These are phyloP conservation scores for Etheostoma spectabile DNA, from an alignment of 2,113 vertebrate species.

Conservation along the genomic window DNA sequence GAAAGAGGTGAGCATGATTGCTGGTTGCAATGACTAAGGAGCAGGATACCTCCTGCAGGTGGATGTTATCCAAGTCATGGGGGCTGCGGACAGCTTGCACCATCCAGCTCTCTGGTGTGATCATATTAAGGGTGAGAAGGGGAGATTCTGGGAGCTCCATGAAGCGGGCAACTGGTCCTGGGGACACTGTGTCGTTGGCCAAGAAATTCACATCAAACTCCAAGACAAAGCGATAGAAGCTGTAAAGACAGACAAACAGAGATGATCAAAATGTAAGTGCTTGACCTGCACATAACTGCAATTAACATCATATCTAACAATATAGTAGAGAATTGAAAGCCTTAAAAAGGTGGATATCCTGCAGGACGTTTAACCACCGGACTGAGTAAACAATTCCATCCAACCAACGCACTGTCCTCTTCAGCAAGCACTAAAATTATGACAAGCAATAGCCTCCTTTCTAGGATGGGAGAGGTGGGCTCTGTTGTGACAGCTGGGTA, in stretches of 20 bases:
- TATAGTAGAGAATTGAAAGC: neutral
- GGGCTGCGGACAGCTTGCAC: slow-evolving; percentile 92
- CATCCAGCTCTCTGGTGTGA: slow-evolving; percentile 96
- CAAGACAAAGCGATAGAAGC: slow-evolving; percentile 96
- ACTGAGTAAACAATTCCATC: slow-evolving; percentile 24
- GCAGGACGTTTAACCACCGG: slow-evolving; percentile 17
- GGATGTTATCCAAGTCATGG: slow-evolving; percentile 96
- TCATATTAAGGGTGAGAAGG: slow-evolving; percentile 95
- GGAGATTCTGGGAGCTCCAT: slow-evolving; percentile 92
- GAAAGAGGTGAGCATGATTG: neutral
- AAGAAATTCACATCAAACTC: slow-evolving; percentile 89
- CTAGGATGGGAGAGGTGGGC: slow-evolving; percentile 35
- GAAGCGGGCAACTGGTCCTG: slow-evolving; percentile 90
- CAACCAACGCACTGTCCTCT: slow-evolving; percentile 36
- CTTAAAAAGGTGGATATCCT: neutral
- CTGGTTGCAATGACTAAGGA: neutral
- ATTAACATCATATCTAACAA: neutral
- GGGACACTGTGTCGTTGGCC: slow-evolving; percentile 83
- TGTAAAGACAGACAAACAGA: slow-evolving; percentile 66
- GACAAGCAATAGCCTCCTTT: slow-evolving; percentile 58
- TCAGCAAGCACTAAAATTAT: slow-evolving; percentile 49
- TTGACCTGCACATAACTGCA: neutral
- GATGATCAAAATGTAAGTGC: neutral
- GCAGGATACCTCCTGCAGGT: slow-evolving; percentile 89
- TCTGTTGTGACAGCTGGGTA: slow-evolving; percentile 63